phyloP scores from a whole-genome alignment of 1,140 invertebrate genomes.

The Scaptodrosophila lebanonensis region DNA sequence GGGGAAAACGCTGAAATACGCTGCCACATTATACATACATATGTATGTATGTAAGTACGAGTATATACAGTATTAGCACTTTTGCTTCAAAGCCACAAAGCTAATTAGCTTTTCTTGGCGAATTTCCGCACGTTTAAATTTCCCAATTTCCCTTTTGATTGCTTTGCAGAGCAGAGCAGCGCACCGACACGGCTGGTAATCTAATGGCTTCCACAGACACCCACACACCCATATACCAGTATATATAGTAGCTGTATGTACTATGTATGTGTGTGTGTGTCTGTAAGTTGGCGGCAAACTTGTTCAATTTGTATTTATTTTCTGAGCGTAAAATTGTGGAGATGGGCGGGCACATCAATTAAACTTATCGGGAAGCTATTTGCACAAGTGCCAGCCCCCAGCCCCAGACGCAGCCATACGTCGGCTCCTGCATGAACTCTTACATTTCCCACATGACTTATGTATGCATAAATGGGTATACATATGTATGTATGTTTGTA shows the following conservation, averaged over 20 bases:
- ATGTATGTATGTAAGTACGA: too few relatives aligned
- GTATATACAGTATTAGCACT: conserved; percentile 29
- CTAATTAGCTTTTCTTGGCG: conserved; percentile 60
- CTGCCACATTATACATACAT: too few relatives aligned
- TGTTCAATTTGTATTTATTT: conserved; percentile 56
- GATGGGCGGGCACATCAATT: conserved; percentile 47
- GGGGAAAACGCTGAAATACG: too few relatives aligned
- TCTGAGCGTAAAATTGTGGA: conserved; percentile 10
- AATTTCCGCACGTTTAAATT: conserved; percentile 69
- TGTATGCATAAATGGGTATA: conserved; percentile 26
- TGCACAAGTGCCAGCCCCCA: conserved; percentile 18
- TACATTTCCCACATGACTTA: conserved; percentile 58
- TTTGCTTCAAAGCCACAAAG: conserved; percentile 45
- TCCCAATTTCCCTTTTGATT: conserved; percentile 56
- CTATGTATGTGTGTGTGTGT: too few relatives aligned
- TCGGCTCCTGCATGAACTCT: conserved; percentile 38
- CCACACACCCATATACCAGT: too few relatives aligned
- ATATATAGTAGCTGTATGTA: too few relatives aligned
- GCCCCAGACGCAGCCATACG: not conserved
- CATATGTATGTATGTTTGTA: too few relatives aligned
- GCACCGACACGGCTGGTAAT: conserved; percentile 35
- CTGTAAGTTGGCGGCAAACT: too few relatives aligned
- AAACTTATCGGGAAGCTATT: conserved; percentile 56
- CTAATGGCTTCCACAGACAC: conserved; percentile 55
- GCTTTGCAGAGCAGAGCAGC: conserved; percentile 3